Evolutionary conservation across 2,113 vertebrate genomes (phyloP), one percentile per base, ranked within the genome.

Genomic region (Mastomys coucha): DNA sequence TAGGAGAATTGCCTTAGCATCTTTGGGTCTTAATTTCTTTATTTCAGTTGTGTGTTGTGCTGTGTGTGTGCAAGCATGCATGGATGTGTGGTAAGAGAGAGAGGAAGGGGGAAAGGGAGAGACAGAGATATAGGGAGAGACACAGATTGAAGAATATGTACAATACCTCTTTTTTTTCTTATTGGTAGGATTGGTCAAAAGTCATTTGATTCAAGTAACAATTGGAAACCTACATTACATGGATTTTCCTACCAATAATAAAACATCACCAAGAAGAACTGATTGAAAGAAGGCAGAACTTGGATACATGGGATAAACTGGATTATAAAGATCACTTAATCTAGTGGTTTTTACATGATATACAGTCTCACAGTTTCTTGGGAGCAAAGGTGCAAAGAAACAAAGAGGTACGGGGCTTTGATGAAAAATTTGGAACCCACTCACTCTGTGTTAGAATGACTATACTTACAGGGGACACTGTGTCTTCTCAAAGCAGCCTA

Each of bases 241-340:
- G 8, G 17, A 94, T 12, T 4, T 76, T 1, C 70, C 51, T 9
- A 80, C 53, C 45, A 96, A 60, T 93, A 73, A 77, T 76, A 85
- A 94, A 95, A 88, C 12, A 36, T 26, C 51, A 2, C 36, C 76
- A 90, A 93, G 33, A 91, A 58, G 16, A 93, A 36, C 31, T 73
- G 42, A 58, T 91, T 93, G 24, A n/a, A 95, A 93, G 77, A 96
- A 72, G 5, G 2, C 51, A 96, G 36, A 93, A 92, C 36, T 60
- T 95, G 45, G 45, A 92, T 22, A 95, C 58, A 11, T 86, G 76
- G 16, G n/a, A 92, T 89, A 84, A 93, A 90, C 1, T 60, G 26
- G 45, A 69, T 65, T n/a, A 7, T 94, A 89, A 67, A 93, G 10
- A 22, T 88, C 49, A 88, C 42, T 28, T 65, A 80, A n/a, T 63